Conservation (phyloP, 2,888 invertebrate species). For the Phyllotreta striolata region DNA sequence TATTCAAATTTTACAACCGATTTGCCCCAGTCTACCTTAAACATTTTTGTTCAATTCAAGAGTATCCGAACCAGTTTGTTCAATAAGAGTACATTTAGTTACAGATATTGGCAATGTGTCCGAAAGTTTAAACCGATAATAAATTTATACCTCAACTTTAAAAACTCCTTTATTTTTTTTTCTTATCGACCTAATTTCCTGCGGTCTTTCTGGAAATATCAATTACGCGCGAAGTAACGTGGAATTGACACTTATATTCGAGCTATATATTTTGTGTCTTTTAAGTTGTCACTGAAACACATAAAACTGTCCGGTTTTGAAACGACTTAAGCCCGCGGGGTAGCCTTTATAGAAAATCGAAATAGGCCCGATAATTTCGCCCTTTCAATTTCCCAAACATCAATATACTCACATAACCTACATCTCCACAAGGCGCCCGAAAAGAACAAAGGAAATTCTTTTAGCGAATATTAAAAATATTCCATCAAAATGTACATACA, state of each 20-base stretch:
- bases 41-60: no score
- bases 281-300: conserved; percentile 27
- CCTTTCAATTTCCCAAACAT: conserved; percentile 16
- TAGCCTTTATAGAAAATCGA: conserved; percentile 14
- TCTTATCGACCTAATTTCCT: conserved; percentile 5
- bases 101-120: no score
- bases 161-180: neutral
- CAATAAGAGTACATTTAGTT: no score
- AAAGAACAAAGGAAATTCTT: no score
- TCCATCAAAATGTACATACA: no score
- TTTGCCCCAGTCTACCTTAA: no score
- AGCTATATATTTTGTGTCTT: conserved; percentile 23
- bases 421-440: no score
- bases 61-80: no score
- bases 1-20: no score
- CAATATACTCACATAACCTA: neutral
- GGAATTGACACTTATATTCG: conserved; percentile 19
- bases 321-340: conserved; percentile 26
- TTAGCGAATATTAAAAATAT: no score
- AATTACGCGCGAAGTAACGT: conserved; percentile 8
- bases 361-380: conserved; percentile 1
- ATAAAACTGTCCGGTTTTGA: conserved; percentile 22
- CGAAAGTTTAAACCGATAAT: no score
- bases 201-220: conserved; percentile 13
- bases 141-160: no score